These are phyloP conservation scores for Enteromius paludinosus DNA, from an alignment of 2,797 vertebrate species.

Conservation along the genomic window DNA sequence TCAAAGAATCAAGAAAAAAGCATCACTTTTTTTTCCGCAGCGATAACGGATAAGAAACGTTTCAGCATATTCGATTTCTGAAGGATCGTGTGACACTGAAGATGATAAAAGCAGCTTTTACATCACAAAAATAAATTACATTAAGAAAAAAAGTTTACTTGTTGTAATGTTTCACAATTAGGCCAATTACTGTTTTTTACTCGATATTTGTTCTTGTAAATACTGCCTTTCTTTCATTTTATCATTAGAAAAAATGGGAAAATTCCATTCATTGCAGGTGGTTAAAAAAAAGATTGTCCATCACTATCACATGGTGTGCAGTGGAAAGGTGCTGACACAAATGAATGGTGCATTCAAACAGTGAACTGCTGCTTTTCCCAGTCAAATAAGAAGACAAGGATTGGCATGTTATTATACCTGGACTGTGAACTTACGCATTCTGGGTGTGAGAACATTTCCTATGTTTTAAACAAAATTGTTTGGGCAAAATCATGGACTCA, in stretches of 20 bases:
- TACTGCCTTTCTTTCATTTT: neutral
- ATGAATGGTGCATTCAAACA: neutral
- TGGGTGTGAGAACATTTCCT: neutral
- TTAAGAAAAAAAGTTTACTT: too few relatives aligned
- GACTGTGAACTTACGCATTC: neutral
- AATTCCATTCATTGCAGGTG: neutral
- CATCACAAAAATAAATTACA: neutral
- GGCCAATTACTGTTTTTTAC: neutral
- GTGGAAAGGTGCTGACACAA: neutral
- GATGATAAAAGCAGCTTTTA: neutral
- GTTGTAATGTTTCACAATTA: neutral
- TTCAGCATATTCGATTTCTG: neutral
- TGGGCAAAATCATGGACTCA: constrained; percentile 62
- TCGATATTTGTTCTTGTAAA: too few relatives aligned
- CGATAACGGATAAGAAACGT: neutral
- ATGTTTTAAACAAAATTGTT: neutral
- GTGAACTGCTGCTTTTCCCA: neutral
- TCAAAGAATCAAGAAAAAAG: neutral
- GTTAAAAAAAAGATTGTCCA: neutral
- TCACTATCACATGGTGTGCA: neutral
- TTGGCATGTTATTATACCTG: neutral
- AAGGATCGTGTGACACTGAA: neutral
- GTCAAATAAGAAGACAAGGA: neutral
- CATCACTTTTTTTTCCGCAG: neutral
- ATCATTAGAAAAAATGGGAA: neutral